A percentile compares a stretch with the other conserved stretches of the same genome.
phyloP scores from a whole-genome alignment of 1,140 invertebrate genomes.

The Euglossa dilemma region DNA sequence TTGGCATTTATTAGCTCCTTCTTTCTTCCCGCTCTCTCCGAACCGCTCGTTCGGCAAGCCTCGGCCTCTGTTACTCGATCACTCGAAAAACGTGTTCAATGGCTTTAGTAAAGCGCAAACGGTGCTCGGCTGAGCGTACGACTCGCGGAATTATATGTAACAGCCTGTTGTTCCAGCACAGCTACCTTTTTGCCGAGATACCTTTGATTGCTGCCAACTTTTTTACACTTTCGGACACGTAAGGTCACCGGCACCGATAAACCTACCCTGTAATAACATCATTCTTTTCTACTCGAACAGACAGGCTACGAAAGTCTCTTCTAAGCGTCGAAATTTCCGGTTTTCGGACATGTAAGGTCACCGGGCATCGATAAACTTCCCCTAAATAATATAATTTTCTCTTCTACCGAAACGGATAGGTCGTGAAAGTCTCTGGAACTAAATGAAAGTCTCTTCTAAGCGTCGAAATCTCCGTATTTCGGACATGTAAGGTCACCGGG shows the following conservation, averaged over 20 bases:
- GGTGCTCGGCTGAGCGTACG: background rate
- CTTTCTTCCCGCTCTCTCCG: background rate
- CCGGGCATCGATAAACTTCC: too few species aligned
- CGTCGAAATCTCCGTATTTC: too few species aligned
- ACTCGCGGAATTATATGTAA: background rate
- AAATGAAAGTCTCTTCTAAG: too few species aligned
- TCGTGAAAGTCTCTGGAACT: too few species aligned
- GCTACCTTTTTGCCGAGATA: background rate
- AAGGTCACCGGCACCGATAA: too few species aligned
- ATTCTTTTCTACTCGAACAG: too few species aligned
- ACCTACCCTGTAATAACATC: too few species aligned
- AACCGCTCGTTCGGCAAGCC: background rate
- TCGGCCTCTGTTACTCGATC: conserved; percentile 3
- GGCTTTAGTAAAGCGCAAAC: conserved; percentile 5
- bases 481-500: too few species aligned
- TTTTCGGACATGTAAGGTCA: too few species aligned
- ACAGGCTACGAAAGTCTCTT: too few species aligned
- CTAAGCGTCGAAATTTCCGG: too few species aligned
- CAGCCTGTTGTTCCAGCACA: background rate
- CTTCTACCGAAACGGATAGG: too few species aligned
- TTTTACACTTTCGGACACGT: background rate
- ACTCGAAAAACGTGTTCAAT: conserved; percentile 28
- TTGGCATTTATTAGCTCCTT: conserved; percentile 20
- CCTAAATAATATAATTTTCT: background rate
- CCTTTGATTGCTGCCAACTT: background rate